Evolutionary conservation across 2,888 invertebrate genomes (phyloP), one percentile per base, ranked within the genome.

Genomic region (Cancer borealis): DNA sequence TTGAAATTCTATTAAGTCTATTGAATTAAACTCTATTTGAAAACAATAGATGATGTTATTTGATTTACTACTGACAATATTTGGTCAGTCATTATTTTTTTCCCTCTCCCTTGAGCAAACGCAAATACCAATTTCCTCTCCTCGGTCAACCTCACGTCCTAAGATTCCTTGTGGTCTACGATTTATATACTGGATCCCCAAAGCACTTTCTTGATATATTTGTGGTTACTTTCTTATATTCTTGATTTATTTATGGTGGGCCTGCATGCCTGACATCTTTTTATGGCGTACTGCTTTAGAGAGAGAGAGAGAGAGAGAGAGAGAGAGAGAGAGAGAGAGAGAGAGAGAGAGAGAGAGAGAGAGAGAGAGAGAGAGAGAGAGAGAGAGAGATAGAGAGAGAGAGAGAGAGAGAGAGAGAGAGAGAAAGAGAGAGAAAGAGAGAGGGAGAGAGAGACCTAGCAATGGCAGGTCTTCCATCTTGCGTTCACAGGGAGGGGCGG

Each of bases 321-420:
- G n/a, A 66, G 60, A 66, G 60, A 66, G 60, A 66, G 60, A 66
- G 12, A 66, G n/a, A 66, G 12, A 66, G 60, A 66, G 60, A 66
- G 12, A 66, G 60, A 66, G n/a, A 66, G 60, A 66, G 60, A 66
- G 60, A 66, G 60, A 66, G 60, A 66, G n/a, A 66, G 60, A 66
- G 12, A 66, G 60, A 66, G 60, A 66, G 12, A 66, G n/a, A 66
- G 60, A 66, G 12, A 66, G 60, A 66, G 60, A 66, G 12, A 66
- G 54, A 54, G 54, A 54, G 3, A 54, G 54, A 66, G 66, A 66
- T 1, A 66, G 79, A 79, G 79, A 79, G 79, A 79, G 79, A 79
- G 79, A 79, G 79, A 79, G 79, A 79, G 79, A 79, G 79, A 79
- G 79, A 79, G 79, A 79, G 79, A 79, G 79, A 79, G 79, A 79